Evolutionary conservation across 2,797 vertebrate species (phyloP).

Genomic region (Ctenopoma kingsleyae): DNA sequence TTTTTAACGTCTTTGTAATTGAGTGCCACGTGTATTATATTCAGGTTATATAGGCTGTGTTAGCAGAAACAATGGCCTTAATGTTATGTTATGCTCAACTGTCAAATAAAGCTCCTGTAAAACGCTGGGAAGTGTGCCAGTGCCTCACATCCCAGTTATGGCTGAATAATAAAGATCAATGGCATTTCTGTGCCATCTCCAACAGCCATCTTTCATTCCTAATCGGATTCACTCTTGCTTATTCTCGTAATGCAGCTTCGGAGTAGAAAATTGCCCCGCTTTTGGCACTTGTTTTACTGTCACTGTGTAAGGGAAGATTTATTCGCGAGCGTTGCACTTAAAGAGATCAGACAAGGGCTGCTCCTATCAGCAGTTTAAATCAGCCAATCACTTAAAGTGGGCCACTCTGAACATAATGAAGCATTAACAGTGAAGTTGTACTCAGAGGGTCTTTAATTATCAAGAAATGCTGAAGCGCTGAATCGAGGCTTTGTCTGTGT

Average conservation of each 20-base stretch:
- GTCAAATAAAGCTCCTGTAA: slow-evolving; percentile 36
- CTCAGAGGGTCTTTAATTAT: slow-evolving; percentile 83
- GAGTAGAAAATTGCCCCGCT: slow-evolving; percentile 71
- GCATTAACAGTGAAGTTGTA: slow-evolving; percentile 83
- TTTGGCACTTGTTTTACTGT: slow-evolving; percentile 81
- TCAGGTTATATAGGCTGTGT: slow-evolving; percentile 11
- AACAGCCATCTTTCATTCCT: slow-evolving; percentile 66
- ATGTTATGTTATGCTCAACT: slow-evolving; percentile 18
- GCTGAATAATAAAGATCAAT: slow-evolving; percentile 64
- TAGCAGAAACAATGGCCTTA: slow-evolving; percentile 19
- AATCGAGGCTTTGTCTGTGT: slow-evolving; percentile 71
- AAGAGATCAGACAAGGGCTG: slow-evolving; percentile 83
- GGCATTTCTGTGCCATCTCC: slow-evolving; percentile 58
- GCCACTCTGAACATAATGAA: slow-evolving; percentile 82
- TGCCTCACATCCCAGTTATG: slow-evolving; percentile 49
- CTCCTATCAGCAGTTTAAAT: slow-evolving; percentile 88
- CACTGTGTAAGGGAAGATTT: slow-evolving; percentile 80
- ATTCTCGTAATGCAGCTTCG: slow-evolving; percentile 74
- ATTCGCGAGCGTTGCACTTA: slow-evolving; percentile 84
- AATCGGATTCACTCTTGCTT: slow-evolving; percentile 69
- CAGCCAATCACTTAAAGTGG: slow-evolving; percentile 87
- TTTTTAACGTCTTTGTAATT: slow-evolving; percentile 21
- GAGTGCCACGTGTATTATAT: background rate
- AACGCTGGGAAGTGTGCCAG: slow-evolving; percentile 32
- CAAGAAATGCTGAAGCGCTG: slow-evolving; percentile 79